A percentile compares a stretch with the other conserved stretches of the same genome.
phyloP scores from a whole-genome alignment of 2,888 invertebrate genomes.

The Cremastinae sp. region DNA sequence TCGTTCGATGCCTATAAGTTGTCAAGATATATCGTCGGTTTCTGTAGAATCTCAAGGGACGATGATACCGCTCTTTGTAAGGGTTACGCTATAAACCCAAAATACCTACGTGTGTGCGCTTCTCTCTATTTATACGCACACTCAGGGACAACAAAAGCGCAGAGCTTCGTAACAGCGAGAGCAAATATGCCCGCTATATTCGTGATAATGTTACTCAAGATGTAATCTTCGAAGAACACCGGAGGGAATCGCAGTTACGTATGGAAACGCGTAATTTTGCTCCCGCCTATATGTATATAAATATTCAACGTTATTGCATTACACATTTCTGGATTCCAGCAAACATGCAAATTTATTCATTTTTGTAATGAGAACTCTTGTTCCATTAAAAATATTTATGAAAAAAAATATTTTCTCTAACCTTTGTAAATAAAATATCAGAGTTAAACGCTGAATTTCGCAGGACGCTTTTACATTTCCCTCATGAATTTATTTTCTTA shows the following conservation, averaged over 20 bases:
- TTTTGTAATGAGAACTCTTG: no score
- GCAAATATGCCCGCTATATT: conserved; percentile 29
- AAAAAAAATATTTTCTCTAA: no score
- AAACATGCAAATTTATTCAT: conserved; percentile 10
- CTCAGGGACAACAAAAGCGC: conserved; percentile 14
- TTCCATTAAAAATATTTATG: no score
- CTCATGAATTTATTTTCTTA: no score
- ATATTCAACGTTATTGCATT: no score
- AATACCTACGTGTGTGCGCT: conserved; percentile 6
- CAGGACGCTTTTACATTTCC: no score
- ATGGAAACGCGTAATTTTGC: background rate
- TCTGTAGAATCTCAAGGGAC: conserved; percentile 48
- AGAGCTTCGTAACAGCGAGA: conserved; percentile 33
- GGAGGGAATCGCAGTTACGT: conserved; percentile 7
- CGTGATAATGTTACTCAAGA: conserved; percentile 44
- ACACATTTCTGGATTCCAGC: background rate
- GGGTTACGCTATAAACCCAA: conserved; percentile 35
- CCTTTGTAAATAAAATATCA: no score
- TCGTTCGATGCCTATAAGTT: conserved; percentile 49
- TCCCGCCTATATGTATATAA: background rate
- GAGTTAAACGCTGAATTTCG: no score
- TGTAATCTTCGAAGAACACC: conserved; percentile 30
- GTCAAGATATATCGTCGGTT: conserved; percentile 48
- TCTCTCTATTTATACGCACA: conserved; percentile 10
- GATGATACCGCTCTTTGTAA: conserved; percentile 30